Evolutionary conservation across 2,113 vertebrate species (phyloP).

Genomic region (Oryzias melastigma): DNA sequence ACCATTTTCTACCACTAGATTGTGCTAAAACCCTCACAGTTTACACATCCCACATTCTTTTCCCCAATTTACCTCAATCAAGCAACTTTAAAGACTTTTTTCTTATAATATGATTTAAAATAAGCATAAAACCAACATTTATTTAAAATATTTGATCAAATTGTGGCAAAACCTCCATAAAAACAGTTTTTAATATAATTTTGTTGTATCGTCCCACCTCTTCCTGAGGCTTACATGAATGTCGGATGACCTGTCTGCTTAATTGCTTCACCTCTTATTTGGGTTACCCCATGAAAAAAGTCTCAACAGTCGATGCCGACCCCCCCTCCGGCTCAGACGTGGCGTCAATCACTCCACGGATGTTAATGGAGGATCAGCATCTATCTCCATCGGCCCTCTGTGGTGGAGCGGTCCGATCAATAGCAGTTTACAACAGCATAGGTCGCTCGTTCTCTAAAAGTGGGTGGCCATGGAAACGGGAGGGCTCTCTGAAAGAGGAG

Average conservation of each 20-base stretch:
- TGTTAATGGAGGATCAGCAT: slow-evolving; percentile 34
- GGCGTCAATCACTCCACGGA: slow-evolving; percentile 14
- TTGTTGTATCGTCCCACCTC: background rate
- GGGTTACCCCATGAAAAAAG: background rate
- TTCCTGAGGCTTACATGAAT: background rate
- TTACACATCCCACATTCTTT: too few relatives aligned
- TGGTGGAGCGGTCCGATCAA: slow-evolving; percentile 49
- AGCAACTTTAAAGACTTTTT: too few relatives aligned
- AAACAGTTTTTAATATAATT: too few relatives aligned
- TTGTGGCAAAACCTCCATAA: too few relatives aligned
- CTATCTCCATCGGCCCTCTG: slow-evolving; percentile 24
- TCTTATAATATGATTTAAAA: too few relatives aligned
- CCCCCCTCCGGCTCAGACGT: background rate
- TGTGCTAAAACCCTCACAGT: too few relatives aligned
- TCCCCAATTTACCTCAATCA: too few relatives aligned
- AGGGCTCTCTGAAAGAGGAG: slow-evolving; percentile 7
- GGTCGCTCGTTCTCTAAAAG: slow-evolving; percentile 25
- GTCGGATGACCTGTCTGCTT: background rate
- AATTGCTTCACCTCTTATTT: background rate
- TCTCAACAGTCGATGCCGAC: slow-evolving; percentile 3
- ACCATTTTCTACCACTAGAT: too few relatives aligned
- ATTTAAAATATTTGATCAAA: too few relatives aligned
- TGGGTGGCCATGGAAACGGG: slow-evolving; percentile 46
- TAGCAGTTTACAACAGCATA: slow-evolving; percentile 31
- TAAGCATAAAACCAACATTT: too few relatives aligned